These are phyloP conservation scores for Oconnorella tubifera DNA, from an alignment of 2,888 invertebrate genomes.

Conservation along the genomic window DNA sequence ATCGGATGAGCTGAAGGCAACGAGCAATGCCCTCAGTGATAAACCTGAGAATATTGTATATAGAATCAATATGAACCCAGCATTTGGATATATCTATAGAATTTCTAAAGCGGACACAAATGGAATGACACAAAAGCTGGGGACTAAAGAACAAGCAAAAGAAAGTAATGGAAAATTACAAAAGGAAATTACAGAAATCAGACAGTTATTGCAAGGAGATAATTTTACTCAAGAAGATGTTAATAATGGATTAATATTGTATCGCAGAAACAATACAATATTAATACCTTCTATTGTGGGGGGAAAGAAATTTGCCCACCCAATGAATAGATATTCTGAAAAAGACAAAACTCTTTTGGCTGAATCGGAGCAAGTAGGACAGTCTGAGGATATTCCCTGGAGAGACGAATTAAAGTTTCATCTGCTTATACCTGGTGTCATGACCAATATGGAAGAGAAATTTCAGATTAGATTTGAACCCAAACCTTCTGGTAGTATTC, in stretches of 20 bases:
- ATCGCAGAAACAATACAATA: no score
- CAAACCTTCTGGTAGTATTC: conserved; percentile 44
- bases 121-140: no score
- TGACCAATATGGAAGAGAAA: conserved; percentile 37
- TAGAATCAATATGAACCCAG: conserved; percentile 61
- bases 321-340: no score
- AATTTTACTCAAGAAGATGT: conserved; percentile 83
- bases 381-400: no score
- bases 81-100: conserved; percentile 65
- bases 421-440: conserved; percentile 66
- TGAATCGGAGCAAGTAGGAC: conserved; percentile 56
- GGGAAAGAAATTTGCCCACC: no score
- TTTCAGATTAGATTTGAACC: conserved; percentile 57
- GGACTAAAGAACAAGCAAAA: not conserved
- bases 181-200: no score
- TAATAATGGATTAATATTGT: conserved; percentile 70
- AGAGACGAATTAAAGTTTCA: conserved; percentile 75
- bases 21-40: conserved; percentile 39
- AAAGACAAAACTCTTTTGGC: not conserved
- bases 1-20: not conserved
- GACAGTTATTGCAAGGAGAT: conserved; percentile 64
- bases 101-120: no score
- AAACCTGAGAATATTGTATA: conserved; percentile 50
- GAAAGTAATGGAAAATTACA: not conserved
- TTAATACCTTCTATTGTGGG: no score